Percentiles rank a stretch among this genome's conserved stretches.
These are phyloP conservation scores for Trissolcus basalis DNA, from an alignment of 1,140 invertebrate genomes.

Conservation along the genomic window DNA sequence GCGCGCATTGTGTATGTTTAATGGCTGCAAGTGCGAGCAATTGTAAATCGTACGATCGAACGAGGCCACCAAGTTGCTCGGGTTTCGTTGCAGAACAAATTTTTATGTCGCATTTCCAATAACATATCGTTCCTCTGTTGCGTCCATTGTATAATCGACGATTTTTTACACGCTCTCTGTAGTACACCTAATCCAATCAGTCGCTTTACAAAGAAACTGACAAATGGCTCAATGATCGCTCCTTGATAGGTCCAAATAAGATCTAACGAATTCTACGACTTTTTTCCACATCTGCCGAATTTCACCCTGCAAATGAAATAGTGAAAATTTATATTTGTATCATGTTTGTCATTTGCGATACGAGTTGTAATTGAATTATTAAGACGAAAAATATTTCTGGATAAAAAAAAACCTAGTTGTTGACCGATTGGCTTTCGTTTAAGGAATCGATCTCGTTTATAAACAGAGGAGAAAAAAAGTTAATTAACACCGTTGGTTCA, in stretches of 20 bases:
- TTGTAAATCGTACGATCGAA: constrained; percentile 50
- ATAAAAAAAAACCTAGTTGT: constrained; percentile 18
- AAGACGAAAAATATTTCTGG: background rate
- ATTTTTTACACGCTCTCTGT: constrained; percentile 7
- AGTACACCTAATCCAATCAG: background rate
- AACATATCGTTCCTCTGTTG: constrained; percentile 9
- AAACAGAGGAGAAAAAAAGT: constrained; percentile 15
- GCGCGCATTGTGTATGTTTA: constrained; percentile 49
- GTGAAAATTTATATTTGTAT: too few species aligned
- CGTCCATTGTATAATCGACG: constrained; percentile 12
- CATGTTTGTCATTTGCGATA: background rate
- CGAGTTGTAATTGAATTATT: too few species aligned
- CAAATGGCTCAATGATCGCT: too few species aligned
- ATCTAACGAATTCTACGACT: background rate
- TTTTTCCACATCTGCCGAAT: background rate
- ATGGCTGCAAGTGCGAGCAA: constrained; percentile 40
- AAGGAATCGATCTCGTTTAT: constrained; percentile 28
- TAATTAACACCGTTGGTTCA: constrained; percentile 28
- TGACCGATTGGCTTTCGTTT: constrained; percentile 15
- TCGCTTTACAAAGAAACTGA: too few species aligned
- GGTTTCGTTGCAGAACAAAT: constrained; percentile 32
- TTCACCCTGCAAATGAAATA: too few species aligned
- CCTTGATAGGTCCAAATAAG: too few species aligned
- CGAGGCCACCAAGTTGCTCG: constrained; percentile 50
- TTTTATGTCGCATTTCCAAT: constrained; percentile 37